phyloP scores from a whole-genome alignment of 2,888 invertebrate species.

The Cheilosia vulpina region DNA sequence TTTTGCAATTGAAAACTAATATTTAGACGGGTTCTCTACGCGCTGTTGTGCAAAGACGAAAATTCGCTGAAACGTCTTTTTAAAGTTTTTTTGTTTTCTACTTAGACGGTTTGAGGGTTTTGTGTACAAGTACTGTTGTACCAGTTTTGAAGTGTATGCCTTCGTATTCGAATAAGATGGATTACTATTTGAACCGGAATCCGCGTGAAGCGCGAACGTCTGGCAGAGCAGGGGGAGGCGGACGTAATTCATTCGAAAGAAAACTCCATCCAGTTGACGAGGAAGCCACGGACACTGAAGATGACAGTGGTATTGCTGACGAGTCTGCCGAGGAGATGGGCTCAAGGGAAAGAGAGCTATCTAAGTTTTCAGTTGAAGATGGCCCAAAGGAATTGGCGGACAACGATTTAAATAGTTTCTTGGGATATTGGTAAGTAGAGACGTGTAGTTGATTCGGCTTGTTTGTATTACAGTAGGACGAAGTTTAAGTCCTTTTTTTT shows the following conservation, averaged over 20 bases:
- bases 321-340: conserved; percentile 76
- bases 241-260: conserved; percentile 48
- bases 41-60: conserved; percentile 1
- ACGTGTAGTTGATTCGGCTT: background rate
- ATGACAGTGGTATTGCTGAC: conserved; percentile 78
- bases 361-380: conserved; percentile 58
- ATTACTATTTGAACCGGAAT: conserved; percentile 52
- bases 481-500: no score
- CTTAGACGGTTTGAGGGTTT: no score
- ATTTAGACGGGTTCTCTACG: conserved; percentile 24
- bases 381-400: conserved; percentile 20
- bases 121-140: background rate
- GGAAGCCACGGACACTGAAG: conserved; percentile 77
- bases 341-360: conserved; percentile 65
- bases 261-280: conserved; percentile 72
- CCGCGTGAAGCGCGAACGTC: conserved; percentile 28
- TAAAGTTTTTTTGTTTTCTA: background rate
- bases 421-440: conserved; percentile 76
- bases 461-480: background rate
- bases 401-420: conserved; percentile 72
- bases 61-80: conserved; percentile 11
- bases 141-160: conserved; percentile 43
- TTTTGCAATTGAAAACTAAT: conserved; percentile 11
- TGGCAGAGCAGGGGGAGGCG: conserved; percentile 18
- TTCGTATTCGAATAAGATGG: conserved; percentile 60